Evolutionary conservation across 1,140 invertebrate species (phyloP).

Genomic region (Drosophila melanica): DNA sequence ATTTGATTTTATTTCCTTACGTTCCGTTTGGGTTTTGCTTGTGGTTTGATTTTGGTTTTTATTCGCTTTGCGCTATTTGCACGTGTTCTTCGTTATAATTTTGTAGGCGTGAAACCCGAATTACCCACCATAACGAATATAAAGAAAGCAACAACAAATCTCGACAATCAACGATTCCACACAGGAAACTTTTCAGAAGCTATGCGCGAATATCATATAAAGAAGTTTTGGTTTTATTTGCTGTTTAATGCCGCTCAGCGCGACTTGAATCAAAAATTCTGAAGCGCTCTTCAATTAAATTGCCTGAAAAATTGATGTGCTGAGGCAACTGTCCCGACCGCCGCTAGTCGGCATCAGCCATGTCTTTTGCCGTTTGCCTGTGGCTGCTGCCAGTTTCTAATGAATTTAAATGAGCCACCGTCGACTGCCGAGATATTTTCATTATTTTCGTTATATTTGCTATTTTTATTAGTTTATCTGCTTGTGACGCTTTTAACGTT

Average conservation of each 20-base stretch:
- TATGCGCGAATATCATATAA: conserved; percentile 26
- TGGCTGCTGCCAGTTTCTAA: conserved; percentile 26
- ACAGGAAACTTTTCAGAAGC: too few species aligned
- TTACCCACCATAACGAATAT: conserved; percentile 38
- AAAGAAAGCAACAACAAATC: conserved; percentile 39
- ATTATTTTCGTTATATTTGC: conserved; percentile 42
- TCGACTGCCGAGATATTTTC: conserved; percentile 45
- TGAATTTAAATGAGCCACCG: conserved; percentile 26
- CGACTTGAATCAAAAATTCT: conserved; percentile 49
- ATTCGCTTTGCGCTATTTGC: conserved; percentile 29
- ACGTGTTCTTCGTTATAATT: conserved; percentile 53
- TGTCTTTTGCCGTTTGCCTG: conserved; percentile 19
- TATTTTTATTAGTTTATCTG: conserved; percentile 33
- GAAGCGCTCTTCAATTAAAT: conserved; percentile 69
- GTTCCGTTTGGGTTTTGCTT: conserved; percentile 42
- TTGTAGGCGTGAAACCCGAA: conserved; percentile 47
- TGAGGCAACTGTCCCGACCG: neutral
- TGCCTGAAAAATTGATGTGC: conserved; percentile 67
- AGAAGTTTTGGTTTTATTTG: conserved; percentile 44
- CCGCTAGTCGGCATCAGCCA: neutral
- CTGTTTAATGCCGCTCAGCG: conserved; percentile 40
- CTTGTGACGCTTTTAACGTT: conserved; percentile 16
- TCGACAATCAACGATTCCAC: conserved; percentile 15
- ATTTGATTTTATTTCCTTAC: conserved; percentile 65
- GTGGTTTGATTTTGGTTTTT: conserved; percentile 41